Evolutionary conservation across 2,113 vertebrate species (phyloP), one percentile per base, ranked within the genome.

Genomic region (Bos javanicus): DNA sequence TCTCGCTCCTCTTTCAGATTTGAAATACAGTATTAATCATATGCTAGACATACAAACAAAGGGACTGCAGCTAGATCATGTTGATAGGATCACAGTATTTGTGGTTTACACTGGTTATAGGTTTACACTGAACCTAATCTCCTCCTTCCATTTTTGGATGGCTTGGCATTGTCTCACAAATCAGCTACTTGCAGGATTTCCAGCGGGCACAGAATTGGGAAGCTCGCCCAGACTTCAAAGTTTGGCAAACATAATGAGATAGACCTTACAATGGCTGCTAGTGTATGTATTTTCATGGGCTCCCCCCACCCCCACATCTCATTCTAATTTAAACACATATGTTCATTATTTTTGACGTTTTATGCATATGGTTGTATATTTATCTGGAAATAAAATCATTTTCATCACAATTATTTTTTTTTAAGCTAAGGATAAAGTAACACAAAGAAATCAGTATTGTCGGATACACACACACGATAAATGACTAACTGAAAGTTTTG

Each of bases 241-340:
- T 78, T 21, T 97, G 97, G 97, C 93, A 98, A 93, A 97, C 60
- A 52, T 86, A 96, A 90, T 52, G 83, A 98, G 78, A 76, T 98
- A 97, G 95, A 81, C 90, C 78, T 98, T 90, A 94, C 71, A 98
- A 78, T 98, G 98, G 84, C 62, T 98, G 81, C 48, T 95, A 60
- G 96, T 97, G 81, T 96, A 94, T 91, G 64, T 97, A 93, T 97
- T 98, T 98, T 97, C 95, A 15, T 80, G 97, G 93, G 96, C 97
- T 96, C 30, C 86, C 56, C 80, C 96, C 28, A 2, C 90, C 57
- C 54, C 96, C 52, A 78, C 67, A 91, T 97, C n/a, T 85, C 36
- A 57, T 97, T 99, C 98, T 74, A 98, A 88, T 98, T 76, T 97
- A 98, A 98, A 98, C 96, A 98, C 94, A 94, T 98, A 98, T 97